These are phyloP conservation scores for Drosophila pachea DNA, from an alignment of 1,140 invertebrate species.

Conservation along the genomic window DNA sequence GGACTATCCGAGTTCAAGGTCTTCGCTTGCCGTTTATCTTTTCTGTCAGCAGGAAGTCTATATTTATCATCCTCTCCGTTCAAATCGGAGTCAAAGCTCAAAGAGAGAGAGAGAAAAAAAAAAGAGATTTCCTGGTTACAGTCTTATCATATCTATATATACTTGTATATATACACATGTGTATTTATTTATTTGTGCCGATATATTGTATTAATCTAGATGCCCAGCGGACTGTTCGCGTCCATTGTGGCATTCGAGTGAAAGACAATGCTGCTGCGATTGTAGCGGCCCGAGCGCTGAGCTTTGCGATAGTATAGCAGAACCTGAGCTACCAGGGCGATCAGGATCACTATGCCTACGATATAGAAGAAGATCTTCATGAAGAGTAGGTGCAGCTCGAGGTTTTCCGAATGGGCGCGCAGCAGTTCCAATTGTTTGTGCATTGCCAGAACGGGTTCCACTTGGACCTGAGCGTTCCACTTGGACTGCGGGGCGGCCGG, in stretches of 20 bases:
- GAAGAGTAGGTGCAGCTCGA: constrained; percentile 58
- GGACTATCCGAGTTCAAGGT: constrained; percentile 24
- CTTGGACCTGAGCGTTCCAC: neutral
- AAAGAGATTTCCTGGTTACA: constrained; percentile 25
- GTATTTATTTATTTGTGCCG: neutral
- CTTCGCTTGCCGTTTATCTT: constrained; percentile 29
- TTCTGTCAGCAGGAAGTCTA: constrained; percentile 23
- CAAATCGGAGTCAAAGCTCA: no score
- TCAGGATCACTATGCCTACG: constrained; percentile 28
- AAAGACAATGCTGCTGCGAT: constrained; percentile 70
- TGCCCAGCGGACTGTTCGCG: constrained; percentile 36
- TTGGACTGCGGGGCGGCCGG: neutral
- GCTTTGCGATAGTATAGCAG: constrained; percentile 39
- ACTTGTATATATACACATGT: neutral
- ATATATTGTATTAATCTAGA: constrained; percentile 8
- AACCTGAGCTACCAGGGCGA: constrained; percentile 26
- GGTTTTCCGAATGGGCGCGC: constrained; percentile 43
- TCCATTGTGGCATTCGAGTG: constrained; percentile 68
- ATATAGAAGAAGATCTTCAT: constrained; percentile 55
- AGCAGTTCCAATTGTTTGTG: constrained; percentile 59
- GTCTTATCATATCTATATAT: neutral
- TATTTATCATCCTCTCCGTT: no score
- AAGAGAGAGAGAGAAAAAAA: constrained; percentile 4
- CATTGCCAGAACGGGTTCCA: constrained; percentile 32
- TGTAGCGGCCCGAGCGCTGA: constrained; percentile 52